Base-by-base conservation (phyloP, 2,113 vertebrate genomes). In the Myanophis thanlyinensis region DNA sequence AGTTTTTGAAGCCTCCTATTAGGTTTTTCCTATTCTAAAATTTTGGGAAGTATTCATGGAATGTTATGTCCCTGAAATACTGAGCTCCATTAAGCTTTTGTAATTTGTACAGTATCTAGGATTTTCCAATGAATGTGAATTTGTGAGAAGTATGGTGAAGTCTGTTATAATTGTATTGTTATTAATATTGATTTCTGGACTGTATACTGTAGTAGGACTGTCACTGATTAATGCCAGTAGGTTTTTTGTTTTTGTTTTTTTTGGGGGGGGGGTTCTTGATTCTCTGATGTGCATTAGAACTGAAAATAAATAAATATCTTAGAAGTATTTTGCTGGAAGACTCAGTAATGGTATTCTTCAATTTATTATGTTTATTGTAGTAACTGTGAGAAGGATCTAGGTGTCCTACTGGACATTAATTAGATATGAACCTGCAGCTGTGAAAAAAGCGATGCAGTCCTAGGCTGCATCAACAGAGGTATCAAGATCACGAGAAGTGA, bases 1-100 rank as follows among this genome's bases (percentile, higher is more conserved):
- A 97, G 96, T 97, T 96, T 96, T 89, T 97, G 95, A 97, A 95
- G 93, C 95, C 95, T 87, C 95, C 90, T 87, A 91, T 87, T 93
- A 85, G 44, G 85, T 95, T 95, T 93, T 93, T 93, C 92, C 91
- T 93, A 52, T 93, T 93, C 90, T 84, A 94, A 91, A 95, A 93
- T 91, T 40, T 92, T 97, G 92, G 8, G 0, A 94, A 93, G 73
- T 92, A 95, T 97, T 96, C 80, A 62, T 86, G 94, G 90, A 93
- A 89, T 52, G 86, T 90, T 87, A 94, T 93, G 59, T 89, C 94
- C 96, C 95, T 62, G 44, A 94, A 96, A 95, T 95, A 92, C 95
- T 92, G 92, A 95, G 94, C 92, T 94, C 86, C 62, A 35, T 46
- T 62, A 73, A 87, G 23, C 44, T 92, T 67, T 89, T 90, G 35